phyloP scores from a whole-genome alignment of 2,113 vertebrate species.

The Etheostoma spectabile region DNA sequence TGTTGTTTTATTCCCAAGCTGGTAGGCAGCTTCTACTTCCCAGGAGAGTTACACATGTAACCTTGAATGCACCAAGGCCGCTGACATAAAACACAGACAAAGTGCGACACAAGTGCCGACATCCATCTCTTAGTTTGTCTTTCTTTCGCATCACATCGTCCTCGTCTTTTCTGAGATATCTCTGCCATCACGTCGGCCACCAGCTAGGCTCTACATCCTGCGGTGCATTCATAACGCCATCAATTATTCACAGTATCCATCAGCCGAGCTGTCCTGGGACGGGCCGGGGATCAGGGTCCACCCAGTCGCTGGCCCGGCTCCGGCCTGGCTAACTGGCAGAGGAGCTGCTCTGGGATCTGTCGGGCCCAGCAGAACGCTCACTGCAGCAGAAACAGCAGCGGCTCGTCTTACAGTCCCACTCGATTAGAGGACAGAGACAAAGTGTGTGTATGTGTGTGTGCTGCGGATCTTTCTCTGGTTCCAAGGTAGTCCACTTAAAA shows the following conservation, averaged over 20 bases:
- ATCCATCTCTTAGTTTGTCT: constrained; percentile 5
- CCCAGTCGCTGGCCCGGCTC: constrained; percentile 35
- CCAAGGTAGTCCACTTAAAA: not conserved
- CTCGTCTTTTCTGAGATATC: not conserved
- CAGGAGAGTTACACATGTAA: constrained; percentile 48
- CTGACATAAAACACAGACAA: constrained; percentile 29
- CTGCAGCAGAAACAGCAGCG: constrained; percentile 72
- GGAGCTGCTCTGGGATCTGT: constrained; percentile 60
- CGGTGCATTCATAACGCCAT: constrained; percentile 79
- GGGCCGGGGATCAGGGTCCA: constrained; percentile 45
- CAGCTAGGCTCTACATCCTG: constrained; percentile 29
- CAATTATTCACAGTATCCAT: constrained; percentile 73
- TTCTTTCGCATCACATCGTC: not conserved
- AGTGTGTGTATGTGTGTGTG: constrained; percentile 29
- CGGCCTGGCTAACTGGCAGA: constrained; percentile 16
- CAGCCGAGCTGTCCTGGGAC: constrained; percentile 16
- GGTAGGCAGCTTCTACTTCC: constrained; percentile 26
- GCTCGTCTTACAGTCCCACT: constrained; percentile 69
- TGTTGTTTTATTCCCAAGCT: constrained; percentile 20
- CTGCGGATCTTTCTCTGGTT: not conserved
- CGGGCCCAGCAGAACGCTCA: constrained; percentile 34
- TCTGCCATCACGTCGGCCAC: not conserved
- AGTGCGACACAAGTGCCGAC: constrained; percentile 22
- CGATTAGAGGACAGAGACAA: constrained; percentile 53
- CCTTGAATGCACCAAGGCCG: constrained; percentile 62